Percentiles rank a stretch among this genome's conserved stretches.
These are phyloP conservation scores for Enteromius viviparus DNA, from an alignment of 2,797 vertebrate species.

Conservation along the genomic window DNA sequence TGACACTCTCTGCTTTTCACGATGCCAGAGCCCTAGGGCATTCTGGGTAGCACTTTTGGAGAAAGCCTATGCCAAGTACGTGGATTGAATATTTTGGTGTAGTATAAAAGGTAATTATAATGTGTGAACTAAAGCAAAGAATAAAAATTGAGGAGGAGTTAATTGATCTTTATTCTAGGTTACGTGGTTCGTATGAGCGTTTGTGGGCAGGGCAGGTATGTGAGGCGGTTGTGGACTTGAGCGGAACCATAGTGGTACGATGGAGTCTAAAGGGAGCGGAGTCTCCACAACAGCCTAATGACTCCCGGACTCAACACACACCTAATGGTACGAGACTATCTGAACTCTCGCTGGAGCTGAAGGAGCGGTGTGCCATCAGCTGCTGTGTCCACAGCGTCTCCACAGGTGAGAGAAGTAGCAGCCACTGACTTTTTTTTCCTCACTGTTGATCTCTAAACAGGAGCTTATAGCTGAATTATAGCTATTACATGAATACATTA, in stretches of 20 bases:
- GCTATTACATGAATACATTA: background rate
- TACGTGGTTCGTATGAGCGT: slow-evolving; percentile 89
- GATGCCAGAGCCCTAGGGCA: slow-evolving; percentile 84
- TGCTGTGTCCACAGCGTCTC: slow-evolving; percentile 85
- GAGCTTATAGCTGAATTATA: background rate
- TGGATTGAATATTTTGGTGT: slow-evolving; percentile 2
- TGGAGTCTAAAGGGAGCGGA: slow-evolving; percentile 81
- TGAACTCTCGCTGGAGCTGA: slow-evolving; percentile 80
- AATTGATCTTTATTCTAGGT: slow-evolving; percentile 69
- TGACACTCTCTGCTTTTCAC: slow-evolving; percentile 89
- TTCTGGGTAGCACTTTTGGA: slow-evolving; percentile 97
- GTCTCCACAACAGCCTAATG: slow-evolving; percentile 26
- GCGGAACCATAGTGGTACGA: slow-evolving; percentile 87
- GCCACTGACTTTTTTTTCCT: background rate
- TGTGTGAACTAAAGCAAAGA: background rate
- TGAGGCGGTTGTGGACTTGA: slow-evolving; percentile 92
- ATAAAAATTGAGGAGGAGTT: background rate
- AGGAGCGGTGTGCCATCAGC: slow-evolving; percentile 85
- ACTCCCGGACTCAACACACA: slow-evolving; percentile 58
- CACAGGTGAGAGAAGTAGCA: slow-evolving; percentile 72
- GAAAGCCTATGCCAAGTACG: slow-evolving; percentile 96
- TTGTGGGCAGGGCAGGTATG: slow-evolving; percentile 96
- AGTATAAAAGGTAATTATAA: background rate
- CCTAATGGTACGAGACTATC: slow-evolving; percentile 67
- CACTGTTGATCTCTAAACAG: background rate